Conservation (phyloP, 1,140 invertebrate species). For the Trichonephila clavata region DNA sequence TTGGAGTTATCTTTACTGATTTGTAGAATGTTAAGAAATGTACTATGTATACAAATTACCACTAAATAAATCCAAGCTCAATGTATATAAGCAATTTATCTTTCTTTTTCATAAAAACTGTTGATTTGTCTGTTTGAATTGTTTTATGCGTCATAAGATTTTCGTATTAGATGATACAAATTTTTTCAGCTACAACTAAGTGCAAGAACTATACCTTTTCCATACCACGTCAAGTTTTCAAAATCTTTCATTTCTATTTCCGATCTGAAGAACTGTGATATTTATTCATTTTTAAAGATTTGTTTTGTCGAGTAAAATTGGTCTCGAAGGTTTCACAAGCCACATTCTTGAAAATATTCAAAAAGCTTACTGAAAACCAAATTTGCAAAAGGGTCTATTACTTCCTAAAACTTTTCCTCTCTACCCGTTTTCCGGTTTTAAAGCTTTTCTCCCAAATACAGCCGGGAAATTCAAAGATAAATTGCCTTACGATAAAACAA, state of each 20-base stretch:
- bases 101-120: too few species aligned
- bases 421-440: slow-evolving; percentile 39
- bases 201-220: too few species aligned
- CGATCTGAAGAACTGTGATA: neutral
- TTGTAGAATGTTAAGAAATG: neutral
- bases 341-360: neutral
- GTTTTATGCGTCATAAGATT: too few species aligned
- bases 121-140: too few species aligned
- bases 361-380: slow-evolving; percentile 46
- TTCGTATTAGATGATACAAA: too few species aligned
- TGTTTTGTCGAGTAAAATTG: slow-evolving; percentile 2
- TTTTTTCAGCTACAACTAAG: too few species aligned
- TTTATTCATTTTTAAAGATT: slow-evolving; percentile 26
- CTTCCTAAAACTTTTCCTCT: slow-evolving; percentile 58
- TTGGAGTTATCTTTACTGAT: neutral
- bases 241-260: slow-evolving; percentile 17
- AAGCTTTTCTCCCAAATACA: slow-evolving; percentile 58
- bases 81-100: too few species aligned
- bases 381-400: slow-evolving; percentile 46
- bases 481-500: slow-evolving; percentile 66
- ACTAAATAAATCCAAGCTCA: too few species aligned
- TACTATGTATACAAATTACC: neutral
- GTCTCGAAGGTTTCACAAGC: slow-evolving; percentile 1
- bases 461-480: slow-evolving; percentile 63
- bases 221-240: neutral